Conservation (phyloP, 2,113 vertebrate species). For the Pithys albifrons region DNA sequence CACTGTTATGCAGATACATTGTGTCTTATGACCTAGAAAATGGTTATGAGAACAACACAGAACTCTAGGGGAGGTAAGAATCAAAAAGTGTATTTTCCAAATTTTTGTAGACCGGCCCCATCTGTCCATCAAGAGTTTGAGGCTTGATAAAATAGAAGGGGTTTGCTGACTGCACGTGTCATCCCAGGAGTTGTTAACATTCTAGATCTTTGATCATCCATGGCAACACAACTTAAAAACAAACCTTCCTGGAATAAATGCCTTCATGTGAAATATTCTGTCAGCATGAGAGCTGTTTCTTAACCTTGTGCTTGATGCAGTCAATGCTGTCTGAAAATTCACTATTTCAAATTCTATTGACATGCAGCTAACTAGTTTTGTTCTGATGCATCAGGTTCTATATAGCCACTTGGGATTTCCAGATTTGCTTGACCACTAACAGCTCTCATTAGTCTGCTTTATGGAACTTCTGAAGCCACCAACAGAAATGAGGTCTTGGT, state of each 20-base stretch:
- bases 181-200: background rate
- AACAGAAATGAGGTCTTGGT: background rate
- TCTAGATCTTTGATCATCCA: background rate
- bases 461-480: background rate
- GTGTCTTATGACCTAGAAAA: background rate
- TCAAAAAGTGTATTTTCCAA: background rate
- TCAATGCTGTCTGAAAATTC: background rate
- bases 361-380: background rate
- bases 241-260: background rate
- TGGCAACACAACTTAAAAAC: background rate
- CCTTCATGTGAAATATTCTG: background rate
- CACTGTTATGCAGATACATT: background rate
- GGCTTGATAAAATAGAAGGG: background rate
- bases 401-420: background rate
- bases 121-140: background rate
- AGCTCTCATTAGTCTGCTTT: background rate
- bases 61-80: background rate
- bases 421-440: background rate
- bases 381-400: background rate
- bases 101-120: background rate
- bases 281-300: background rate
- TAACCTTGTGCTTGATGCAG: background rate
- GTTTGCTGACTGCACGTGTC: background rate
- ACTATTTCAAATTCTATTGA: background rate
- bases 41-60: background rate